Evolutionary conservation across 2,888 invertebrate species (phyloP).

Genomic region (Apotomis capreana): DNA sequence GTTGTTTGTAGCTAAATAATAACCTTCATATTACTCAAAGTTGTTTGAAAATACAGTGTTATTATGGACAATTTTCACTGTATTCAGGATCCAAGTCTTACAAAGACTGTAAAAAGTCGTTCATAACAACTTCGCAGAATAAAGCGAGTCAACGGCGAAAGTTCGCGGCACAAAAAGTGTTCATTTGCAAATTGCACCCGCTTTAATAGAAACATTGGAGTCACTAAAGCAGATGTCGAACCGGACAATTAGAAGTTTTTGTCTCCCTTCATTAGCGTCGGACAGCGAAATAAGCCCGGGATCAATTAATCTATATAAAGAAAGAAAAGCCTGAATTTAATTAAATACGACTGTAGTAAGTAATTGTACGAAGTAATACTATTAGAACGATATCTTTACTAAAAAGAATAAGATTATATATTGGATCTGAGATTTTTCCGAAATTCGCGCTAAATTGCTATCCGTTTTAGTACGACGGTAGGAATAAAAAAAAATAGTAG

Average conservation of each 20-base stretch:
- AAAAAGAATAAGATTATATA: too few relatives aligned
- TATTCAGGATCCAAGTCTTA: not conserved
- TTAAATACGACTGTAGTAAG: not conserved
- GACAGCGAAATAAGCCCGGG: conserved; percentile 36
- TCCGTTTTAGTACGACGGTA: too few relatives aligned
- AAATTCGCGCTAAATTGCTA: too few relatives aligned
- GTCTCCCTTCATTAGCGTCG: conserved; percentile 62
- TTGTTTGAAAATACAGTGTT: not conserved
- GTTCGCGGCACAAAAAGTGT: conserved; percentile 48
- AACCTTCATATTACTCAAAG: not conserved
- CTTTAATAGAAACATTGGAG: conserved; percentile 64
- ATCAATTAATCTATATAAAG: conserved; percentile 1
- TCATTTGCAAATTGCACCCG: conserved; percentile 57
- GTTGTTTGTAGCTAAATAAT: not conserved
- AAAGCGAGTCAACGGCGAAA: conserved; percentile 17
- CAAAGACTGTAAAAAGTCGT: not conserved
- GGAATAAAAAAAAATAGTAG: too few relatives aligned
- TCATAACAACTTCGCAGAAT: not conserved
- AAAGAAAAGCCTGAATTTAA: not conserved
- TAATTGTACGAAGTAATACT: not conserved
- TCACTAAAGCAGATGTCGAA: conserved; percentile 55
- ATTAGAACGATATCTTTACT: not conserved
- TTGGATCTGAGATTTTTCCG: too few relatives aligned
- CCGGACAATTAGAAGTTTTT: conserved; percentile 67
- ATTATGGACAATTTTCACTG: not conserved